Evolutionary conservation across 92 coral and sea anemone species (phyloP), one percentile per base, ranked within the genome.

Genomic region (Epizoanthus stellaris): DNA sequence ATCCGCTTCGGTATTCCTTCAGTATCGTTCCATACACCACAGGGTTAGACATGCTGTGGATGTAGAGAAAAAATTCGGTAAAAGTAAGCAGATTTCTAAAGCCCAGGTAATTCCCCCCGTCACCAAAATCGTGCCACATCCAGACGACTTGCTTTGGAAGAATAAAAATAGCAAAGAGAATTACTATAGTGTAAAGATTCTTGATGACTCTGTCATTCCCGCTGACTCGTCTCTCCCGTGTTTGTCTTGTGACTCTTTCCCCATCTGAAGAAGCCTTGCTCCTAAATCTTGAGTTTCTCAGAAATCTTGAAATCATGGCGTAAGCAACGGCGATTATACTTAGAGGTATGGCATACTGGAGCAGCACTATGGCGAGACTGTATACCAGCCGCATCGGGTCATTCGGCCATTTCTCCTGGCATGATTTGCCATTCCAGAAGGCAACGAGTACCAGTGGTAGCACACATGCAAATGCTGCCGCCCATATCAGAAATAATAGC

Each of bases 51-150:
- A 94, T 89, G 66, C 97, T 93, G 91, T 93, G 97, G 76, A 91
- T 87, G 60, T 93, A 93, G 6, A 93, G 86, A 76, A 93, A 45
- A 23, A 93, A 88, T 61, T 93, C 97, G 38, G 90, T 81, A 53
- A 93, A 93, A 34, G 75, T 85, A 34, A 93, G 82, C 16, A 79
- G 82, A 42, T 93, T 74, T 0, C 71, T 45, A 40, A 91, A 93
- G 71, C 77, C 66, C 16, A 88, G 12, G 86, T 83, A 89, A 45
- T 49, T 77, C 12, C 61, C 89, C 0, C 91, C 95, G 14, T 83
- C 69, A 2, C 97, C 94, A 45, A 93, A 91, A 25, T 93, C 97
- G n/a, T 91, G 74, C 97, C 97, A 93, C 20, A 93, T 88, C 95
- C 97, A 93, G 13, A 88, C 84, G 5, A 93, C 47, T 60, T 93